A percentile compares a stretch with the other conserved stretches of the same genome.
Conservation (phyloP, 2,888 invertebrate genomes). For the Poecilus cupreus region DNA sequence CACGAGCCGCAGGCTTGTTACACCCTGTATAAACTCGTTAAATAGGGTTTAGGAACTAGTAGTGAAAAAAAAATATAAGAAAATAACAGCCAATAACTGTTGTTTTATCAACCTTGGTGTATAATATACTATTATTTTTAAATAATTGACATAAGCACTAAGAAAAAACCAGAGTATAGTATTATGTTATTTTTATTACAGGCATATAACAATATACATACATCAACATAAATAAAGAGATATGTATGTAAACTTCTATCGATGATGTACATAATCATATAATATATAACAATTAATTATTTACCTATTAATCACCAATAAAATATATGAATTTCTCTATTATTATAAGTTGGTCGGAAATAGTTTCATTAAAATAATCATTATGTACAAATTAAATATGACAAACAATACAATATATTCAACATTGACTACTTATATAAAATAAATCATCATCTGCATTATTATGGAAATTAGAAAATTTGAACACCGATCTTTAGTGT, state of each 20-base stretch:
- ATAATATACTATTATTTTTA: too few relatives aligned
- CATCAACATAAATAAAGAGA: constrained; percentile 56
- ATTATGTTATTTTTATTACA: constrained; percentile 46
- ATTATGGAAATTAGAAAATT: constrained; percentile 47
- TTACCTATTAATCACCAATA: constrained; percentile 58
- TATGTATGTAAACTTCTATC: constrained; percentile 49
- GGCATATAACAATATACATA: constrained; percentile 58
- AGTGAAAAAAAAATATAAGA: too few relatives aligned
- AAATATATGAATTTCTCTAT: constrained; percentile 56
- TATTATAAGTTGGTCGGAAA: constrained; percentile 57
- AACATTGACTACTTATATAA: constrained; percentile 54
- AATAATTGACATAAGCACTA: too few relatives aligned
- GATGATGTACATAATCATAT: constrained; percentile 49
- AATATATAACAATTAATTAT: constrained; percentile 57
- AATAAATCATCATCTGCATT: constrained; percentile 49
- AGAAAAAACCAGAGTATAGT: too few relatives aligned
- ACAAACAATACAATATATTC: constrained; percentile 34
- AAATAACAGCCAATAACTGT: too few relatives aligned
- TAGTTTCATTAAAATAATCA: constrained; percentile 50
- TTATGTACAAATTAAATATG: constrained; percentile 55
- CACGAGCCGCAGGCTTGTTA: too few relatives aligned
- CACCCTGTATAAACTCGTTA: too few relatives aligned
- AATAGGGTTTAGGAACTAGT: too few relatives aligned
- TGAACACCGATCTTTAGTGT: constrained; percentile 40
- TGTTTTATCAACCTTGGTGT: too few relatives aligned